Evolutionary conservation across 2,113 vertebrate species (phyloP).

Genomic region (Onychostoma macrolepis): DNA sequence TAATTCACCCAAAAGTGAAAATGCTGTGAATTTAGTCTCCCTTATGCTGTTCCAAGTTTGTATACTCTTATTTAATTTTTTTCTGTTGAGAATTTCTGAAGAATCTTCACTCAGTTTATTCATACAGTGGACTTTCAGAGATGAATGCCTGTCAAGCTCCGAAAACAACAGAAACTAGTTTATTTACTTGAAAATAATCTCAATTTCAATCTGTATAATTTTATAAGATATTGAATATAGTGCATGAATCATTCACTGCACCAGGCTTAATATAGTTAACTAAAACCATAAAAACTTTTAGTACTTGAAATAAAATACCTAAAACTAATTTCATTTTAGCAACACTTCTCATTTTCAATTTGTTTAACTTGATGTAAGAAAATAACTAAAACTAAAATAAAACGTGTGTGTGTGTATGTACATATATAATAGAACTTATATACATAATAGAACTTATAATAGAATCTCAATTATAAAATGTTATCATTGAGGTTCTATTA

Average conservation of each 20-base stretch:
- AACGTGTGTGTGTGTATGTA: too few species aligned
- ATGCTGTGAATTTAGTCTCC: not conserved
- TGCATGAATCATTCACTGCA: not conserved
- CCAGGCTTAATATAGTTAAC: not conserved
- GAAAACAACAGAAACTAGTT: not conserved
- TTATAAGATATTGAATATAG: not conserved
- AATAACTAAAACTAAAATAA: too few species aligned
- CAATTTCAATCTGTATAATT: not conserved
- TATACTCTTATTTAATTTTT: not conserved
- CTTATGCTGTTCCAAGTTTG: not conserved
- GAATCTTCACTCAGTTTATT: not conserved
- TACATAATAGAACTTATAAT: too few species aligned
- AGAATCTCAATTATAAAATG: too few species aligned
- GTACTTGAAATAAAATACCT: too few species aligned
- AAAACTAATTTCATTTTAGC: too few species aligned
- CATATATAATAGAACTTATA: too few species aligned
- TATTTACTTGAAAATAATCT: not conserved
- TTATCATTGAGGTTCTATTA: too few species aligned
- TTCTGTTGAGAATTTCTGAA: not conserved
- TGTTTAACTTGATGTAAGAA: too few species aligned
- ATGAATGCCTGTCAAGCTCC: not conserved
- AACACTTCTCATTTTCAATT: too few species aligned
- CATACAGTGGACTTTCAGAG: not conserved
- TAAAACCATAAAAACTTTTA: too few species aligned
- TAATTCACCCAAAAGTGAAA: slow-evolving; percentile 19